Conservation (phyloP, 2,888 invertebrate genomes). For the Antheraea yamamai region DNA sequence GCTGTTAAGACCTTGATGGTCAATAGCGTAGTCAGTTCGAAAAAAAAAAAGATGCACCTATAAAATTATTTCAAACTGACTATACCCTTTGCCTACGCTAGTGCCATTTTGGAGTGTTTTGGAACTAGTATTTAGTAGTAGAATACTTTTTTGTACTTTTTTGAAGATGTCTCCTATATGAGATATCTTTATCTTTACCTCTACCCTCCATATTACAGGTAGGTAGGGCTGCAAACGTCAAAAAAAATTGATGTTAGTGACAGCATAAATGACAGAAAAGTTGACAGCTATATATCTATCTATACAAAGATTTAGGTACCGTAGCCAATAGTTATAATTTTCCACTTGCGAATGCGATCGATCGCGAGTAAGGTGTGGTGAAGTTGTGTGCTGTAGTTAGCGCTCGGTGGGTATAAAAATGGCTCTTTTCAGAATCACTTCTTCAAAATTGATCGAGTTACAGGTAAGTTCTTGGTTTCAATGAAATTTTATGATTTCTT, state of each 20-base stretch:
- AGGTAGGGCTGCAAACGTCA: background rate
- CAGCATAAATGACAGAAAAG: background rate
- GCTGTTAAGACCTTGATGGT: too few species aligned
- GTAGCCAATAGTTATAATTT: conserved; percentile 12
- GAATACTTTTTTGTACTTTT: too few species aligned
- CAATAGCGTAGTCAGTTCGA: too few species aligned
- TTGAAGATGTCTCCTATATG: too few species aligned
- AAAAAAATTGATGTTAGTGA: background rate
- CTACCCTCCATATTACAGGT: background rate
- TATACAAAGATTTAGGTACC: background rate
- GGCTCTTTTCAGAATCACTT: conserved; percentile 86
- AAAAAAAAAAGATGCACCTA: too few species aligned
- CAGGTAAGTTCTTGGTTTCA: conserved; percentile 71
- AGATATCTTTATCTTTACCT: too few species aligned
- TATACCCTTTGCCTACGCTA: too few species aligned
- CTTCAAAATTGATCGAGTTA: conserved; percentile 83
- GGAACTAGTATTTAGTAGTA: too few species aligned
- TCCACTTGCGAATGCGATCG: conserved; percentile 62
- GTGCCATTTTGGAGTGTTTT: too few species aligned
- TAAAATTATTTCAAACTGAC: too few species aligned
- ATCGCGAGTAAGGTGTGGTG: conserved; percentile 55
- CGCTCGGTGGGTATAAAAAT: conserved; percentile 75
- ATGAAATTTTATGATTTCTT: background rate
- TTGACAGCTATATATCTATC: conserved; percentile 3
- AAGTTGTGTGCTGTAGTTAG: conserved; percentile 59